Base-by-base conservation (phyloP, 30 jellyfish, hydroid and myxozoan species). In the Clytia hemisphaerica region DNA sequence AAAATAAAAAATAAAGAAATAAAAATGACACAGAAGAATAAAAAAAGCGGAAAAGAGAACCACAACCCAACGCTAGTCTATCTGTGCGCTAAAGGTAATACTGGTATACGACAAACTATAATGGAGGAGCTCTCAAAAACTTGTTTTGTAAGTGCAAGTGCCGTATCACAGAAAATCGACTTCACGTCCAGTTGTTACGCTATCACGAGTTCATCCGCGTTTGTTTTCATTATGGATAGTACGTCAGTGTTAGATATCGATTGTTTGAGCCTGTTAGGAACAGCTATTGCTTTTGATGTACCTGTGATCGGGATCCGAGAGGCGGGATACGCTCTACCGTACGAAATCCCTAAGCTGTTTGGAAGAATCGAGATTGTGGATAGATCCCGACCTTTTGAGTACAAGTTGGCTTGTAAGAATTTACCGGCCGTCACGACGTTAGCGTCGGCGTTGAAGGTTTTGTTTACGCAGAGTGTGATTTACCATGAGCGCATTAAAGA, bases 201-300 rank as follows among this genome's bases (percentile, higher is more conserved):
- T 6, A 77, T 89, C 12, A 75, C 77, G 0, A 35, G 75, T 16
- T 76, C 98, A n/a, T 38, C 33, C 37, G 93, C 71, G n/a, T 89
- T 89, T 74, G 48, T 89, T n/a, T 89, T 82, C 61, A 49, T 78
- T 14, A 36, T 89, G 62, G 72, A 73, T 62, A 59, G 54, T 16
- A 37, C 49, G n/a, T 58, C 86, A 0, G 45, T 82, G 5, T 24
- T 3, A 47, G 91, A 75, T 71, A 33, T 48, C 6, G 77, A 89
- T 5, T 70, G 92, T 74, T 47, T 89, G 33, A 89, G 77, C 68
- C 82, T 83, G 61, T 83, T 89, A 7, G 98, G 98, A 14, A 75
- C 72, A 12, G 98, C 98, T 2, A 44, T 89, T 21, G 80, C 95
- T 22, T 83, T 58, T 64, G 93, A 80, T 63, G 49, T 89, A 0